These are phyloP conservation scores for Chelmon rostratus DNA, from an alignment of 2,797 vertebrate species.

Conservation along the genomic window DNA sequence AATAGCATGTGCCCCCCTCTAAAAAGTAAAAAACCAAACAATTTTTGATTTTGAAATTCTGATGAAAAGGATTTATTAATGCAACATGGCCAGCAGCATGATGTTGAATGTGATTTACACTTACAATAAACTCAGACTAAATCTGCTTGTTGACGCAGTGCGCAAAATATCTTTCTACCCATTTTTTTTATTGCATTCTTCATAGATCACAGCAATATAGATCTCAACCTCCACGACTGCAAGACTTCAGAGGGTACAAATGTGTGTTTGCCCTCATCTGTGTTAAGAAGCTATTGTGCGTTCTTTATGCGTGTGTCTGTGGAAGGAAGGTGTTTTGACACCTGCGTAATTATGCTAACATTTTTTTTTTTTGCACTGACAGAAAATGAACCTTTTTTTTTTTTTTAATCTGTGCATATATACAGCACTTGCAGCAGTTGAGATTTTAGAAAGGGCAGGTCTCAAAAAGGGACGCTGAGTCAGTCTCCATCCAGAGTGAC, in stretches of 20 bases:
- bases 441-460: conserved; percentile 36
- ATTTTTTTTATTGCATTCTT: conserved; percentile 14
- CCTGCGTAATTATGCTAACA: conserved; percentile 62
- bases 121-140: conserved; percentile 38
- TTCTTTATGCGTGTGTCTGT: conserved; percentile 31
- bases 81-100: conserved; percentile 46
- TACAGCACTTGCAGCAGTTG: conserved; percentile 30
- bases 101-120: conserved; percentile 59
- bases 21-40: conserved; percentile 1
- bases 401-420: conserved; percentile 4
- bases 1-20: not conserved
- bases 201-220: conserved; percentile 17
- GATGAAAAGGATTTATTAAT: conserved; percentile 17
- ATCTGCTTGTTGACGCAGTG: conserved; percentile 38
- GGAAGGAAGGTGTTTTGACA: conserved; percentile 43
- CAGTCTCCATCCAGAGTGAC: conserved; percentile 50
- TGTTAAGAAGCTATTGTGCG: conserved; percentile 34
- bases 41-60: not conserved
- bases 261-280: conserved; percentile 5
- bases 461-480: conserved; percentile 54
- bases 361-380: conserved; percentile 76
- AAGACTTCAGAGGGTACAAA: conserved; percentile 31
- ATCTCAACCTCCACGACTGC: conserved; percentile 31
- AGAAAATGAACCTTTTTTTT: conserved; percentile 37
- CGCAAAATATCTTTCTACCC: conserved; percentile 23